Evolutionary conservation across 1,140 invertebrate genomes (phyloP), one percentile per base, ranked within the genome.

Genomic region (Harpegnathos saltator): DNA sequence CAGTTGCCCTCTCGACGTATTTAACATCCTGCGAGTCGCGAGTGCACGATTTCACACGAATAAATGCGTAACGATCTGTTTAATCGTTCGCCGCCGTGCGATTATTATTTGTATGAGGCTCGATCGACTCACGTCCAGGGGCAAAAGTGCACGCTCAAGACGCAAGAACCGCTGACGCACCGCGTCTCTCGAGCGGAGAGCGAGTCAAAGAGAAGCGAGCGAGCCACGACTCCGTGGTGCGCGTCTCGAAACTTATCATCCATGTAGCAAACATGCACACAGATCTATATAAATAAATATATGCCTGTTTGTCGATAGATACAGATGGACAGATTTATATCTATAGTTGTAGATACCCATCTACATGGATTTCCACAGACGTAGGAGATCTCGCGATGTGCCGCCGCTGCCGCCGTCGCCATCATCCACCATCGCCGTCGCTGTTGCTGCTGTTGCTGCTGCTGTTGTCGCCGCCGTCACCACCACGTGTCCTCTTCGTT

Each of bases 1-100:
- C 19, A 24, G 1, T 24, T 33, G 29, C 72, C n/a, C n/a, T 24
- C 72, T 44, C 7, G 38, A 63, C 73, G 44, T 63, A 75, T 75
- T 63, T 75, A 33, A 26, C 5, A 29, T 22, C n/a, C 14, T 22
- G 33, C 56, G 19, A 58, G 48, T 62, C 38, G 19, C 29, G 52
- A 9, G 19, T 52, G 33, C 22, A 19, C 19, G 61, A 77, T 77
- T 50, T 24, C 24, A 12, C 24, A 3, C n/a, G n/a, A n/a, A 38
- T 29, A 14, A 77, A 44, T 44, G 38, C 33, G n/a, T 75, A 63
- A 63, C n/a, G 72, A 74, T 74, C 22, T n/a, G 17, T 61, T 62
- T n/a, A 22, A 14, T 44, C 38, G 38, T 62, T 62, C 17, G 56
- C 38, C 33, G 1, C 56, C 69, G 17, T 71, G 50, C 48, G 54